phyloP scores from a whole-genome alignment of 2,113 vertebrate genomes.

The Alethe castanea region DNA sequence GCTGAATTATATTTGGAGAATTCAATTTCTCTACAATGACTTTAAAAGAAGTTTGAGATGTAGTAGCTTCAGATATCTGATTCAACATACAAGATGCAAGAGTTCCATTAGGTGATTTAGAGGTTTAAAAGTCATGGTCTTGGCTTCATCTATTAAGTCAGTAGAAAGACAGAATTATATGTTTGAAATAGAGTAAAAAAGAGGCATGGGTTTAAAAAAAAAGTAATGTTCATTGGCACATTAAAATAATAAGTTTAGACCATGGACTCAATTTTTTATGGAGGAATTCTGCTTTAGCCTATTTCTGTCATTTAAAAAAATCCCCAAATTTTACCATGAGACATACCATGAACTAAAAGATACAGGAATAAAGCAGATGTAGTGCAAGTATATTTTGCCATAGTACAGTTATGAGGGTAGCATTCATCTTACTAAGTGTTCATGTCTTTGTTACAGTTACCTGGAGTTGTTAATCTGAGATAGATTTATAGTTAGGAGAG shows the following conservation, averaged over 20 bases:
- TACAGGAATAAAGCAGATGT: not conserved
- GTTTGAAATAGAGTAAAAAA: not conserved
- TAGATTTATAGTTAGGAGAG: not conserved
- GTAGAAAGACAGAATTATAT: not conserved
- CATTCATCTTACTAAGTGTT: not conserved
- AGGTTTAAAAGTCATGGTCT: not conserved
- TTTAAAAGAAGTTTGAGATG: not conserved
- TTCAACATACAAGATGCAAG: not conserved
- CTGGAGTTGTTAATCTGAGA: not conserved
- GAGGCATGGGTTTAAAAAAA: not conserved
- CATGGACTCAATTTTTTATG: not conserved
- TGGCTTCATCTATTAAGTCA: not conserved
- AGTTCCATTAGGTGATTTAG: not conserved
- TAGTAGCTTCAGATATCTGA: not conserved
- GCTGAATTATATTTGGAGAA: not conserved
- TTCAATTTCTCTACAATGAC: not conserved
- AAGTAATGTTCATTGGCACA: not conserved
- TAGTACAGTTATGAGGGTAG: not conserved
- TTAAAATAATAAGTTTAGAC: not conserved
- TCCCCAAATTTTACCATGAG: not conserved
- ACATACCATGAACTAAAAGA: not conserved
- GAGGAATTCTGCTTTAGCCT: not conserved
- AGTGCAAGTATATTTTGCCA: not conserved
- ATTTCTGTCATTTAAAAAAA: not conserved
- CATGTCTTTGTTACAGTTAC: not conserved